Evolutionary conservation across 2,113 vertebrate species (phyloP).

Genomic region (Zootoca vivipara): DNA sequence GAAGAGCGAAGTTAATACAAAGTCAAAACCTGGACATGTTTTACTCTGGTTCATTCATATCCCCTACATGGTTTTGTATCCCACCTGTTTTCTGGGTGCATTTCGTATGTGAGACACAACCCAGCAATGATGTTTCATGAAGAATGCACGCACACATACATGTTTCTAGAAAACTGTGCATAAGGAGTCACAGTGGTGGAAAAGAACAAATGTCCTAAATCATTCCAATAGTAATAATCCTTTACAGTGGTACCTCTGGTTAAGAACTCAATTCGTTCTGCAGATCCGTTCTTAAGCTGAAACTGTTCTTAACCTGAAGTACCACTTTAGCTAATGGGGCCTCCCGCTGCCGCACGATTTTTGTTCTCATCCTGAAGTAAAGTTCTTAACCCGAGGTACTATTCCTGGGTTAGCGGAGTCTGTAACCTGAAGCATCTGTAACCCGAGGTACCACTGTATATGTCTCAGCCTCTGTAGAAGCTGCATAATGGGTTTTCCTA

Average conservation of each 20-base stretch:
- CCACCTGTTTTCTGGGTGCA: neutral
- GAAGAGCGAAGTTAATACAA: neutral
- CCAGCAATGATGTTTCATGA: neutral
- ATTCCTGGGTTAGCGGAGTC: too few species aligned
- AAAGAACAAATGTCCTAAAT: neutral
- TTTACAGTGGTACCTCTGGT: too few species aligned
- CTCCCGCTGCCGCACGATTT: too few species aligned
- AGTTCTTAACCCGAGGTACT: too few species aligned
- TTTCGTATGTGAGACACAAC: neutral
- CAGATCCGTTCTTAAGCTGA: too few species aligned
- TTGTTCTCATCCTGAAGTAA: too few species aligned
- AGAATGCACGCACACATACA: neutral
- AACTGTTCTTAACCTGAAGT: too few species aligned
- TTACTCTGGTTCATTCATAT: neutral
- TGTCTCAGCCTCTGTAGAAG: neutral
- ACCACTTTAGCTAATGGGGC: too few species aligned
- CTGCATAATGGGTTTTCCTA: neutral
- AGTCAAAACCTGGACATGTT: too few species aligned
- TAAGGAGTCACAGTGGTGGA: neutral
- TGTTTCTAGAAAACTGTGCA: neutral
- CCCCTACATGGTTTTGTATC: neutral
- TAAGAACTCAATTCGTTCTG: too few species aligned
- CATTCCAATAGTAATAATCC: neutral
- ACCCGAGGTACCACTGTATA: too few species aligned
- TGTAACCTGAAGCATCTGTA: too few species aligned